Percentiles rank a stretch among this genome's conserved stretches.
These are phyloP conservation scores for Autographa pulchrina DNA, from an alignment of 2,888 invertebrate species.

Conservation along the genomic window DNA sequence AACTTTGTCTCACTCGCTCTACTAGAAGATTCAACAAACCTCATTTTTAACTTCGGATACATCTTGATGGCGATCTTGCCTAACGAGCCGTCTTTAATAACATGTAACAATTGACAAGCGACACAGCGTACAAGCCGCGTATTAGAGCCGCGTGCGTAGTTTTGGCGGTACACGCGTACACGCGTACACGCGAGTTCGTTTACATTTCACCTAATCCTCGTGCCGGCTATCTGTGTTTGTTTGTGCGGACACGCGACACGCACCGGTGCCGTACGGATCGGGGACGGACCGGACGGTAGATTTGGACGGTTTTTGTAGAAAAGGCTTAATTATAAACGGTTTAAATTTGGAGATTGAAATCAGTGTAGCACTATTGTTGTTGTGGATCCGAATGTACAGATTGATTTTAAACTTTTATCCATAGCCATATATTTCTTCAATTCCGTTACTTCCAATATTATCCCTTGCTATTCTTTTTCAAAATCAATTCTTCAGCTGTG, in stretches of 20 bases:
- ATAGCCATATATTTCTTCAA: too few relatives aligned
- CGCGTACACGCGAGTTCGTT: conserved; percentile 54
- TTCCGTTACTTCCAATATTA: too few relatives aligned
- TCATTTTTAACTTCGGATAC: neutral
- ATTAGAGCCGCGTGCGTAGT: conserved; percentile 24
- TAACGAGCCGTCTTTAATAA: conserved; percentile 20
- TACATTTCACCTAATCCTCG: conserved; percentile 64
- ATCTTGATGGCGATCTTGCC: neutral
- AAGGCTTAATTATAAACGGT: conserved; percentile 6
- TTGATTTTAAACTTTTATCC: too few relatives aligned
- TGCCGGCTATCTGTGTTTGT: conserved; percentile 70
- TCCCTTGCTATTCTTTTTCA: too few relatives aligned
- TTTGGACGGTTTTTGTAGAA: neutral
- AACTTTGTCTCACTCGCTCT: too few relatives aligned
- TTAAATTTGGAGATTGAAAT: neutral
- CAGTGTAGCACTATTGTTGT: neutral
- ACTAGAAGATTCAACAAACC: too few relatives aligned
- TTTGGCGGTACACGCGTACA: conserved; percentile 44
- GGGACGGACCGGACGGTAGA: conserved; percentile 23
- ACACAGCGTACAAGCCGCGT: conserved; percentile 44
- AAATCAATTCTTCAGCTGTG: too few relatives aligned
- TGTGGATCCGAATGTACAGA: neutral
- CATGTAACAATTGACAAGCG: conserved; percentile 41
- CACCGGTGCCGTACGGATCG: conserved; percentile 18
- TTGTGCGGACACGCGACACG: conserved; percentile 73